Evolutionary conservation across 2,888 invertebrate species (phyloP).

Genomic region (Cephus pulcher): DNA sequence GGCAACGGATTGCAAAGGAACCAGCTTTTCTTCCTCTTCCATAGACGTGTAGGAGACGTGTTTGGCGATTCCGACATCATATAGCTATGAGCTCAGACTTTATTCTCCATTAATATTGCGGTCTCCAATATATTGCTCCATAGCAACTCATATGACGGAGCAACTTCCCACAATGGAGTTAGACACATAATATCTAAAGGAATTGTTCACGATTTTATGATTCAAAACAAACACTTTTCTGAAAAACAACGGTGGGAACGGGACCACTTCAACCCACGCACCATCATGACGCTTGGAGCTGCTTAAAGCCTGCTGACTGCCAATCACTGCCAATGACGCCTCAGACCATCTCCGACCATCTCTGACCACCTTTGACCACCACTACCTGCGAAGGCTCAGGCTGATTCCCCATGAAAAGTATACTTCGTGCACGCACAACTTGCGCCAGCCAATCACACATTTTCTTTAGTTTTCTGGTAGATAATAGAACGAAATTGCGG

Average conservation of each 20-base stretch:
- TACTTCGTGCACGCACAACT: no score
- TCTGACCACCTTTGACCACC: neutral
- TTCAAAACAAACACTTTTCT: constrained; percentile 51
- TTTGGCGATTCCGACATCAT: constrained; percentile 36
- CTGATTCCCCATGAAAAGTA: neutral
- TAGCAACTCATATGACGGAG: constrained; percentile 27
- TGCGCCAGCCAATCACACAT: no score
- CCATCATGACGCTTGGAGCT: constrained; percentile 44
- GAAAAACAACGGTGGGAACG: constrained; percentile 26
- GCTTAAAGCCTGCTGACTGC: neutral
- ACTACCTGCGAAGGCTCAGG: neutral
- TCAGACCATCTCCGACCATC: neutral
- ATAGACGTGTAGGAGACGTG: constrained; percentile 20
- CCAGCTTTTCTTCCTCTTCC: constrained; percentile 7
- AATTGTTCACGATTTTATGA: constrained; percentile 35
- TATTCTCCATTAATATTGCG: neutral
- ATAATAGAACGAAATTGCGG: no score
- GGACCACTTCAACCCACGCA: constrained; percentile 36
- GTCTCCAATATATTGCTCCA: constrained; percentile 19
- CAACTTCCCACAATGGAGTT: constrained; percentile 28
- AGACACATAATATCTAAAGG: constrained; percentile 34
- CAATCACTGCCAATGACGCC: neutral
- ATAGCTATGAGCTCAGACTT: neutral
- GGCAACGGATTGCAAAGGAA: neutral
- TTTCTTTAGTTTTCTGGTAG: no score